Evolutionary conservation across 2,888 invertebrate species (phyloP), one percentile per base, ranked within the genome.

Genomic region (Margaritifera margaritifera): DNA sequence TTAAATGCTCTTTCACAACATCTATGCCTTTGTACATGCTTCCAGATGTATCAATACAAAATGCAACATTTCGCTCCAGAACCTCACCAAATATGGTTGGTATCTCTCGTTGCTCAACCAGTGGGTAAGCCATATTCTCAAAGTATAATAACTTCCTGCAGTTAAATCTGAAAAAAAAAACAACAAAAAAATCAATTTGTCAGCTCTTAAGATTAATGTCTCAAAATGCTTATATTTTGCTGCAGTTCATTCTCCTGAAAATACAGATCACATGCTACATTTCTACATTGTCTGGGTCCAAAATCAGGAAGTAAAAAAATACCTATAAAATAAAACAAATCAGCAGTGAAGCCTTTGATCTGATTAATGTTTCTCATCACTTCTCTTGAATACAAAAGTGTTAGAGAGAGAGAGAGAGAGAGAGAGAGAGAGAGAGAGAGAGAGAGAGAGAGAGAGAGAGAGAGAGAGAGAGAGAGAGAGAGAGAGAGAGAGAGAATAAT

Each of bases 21-120:
- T 85, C 84, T n/a, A 90, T 76, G 19, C 79, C 75, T 62, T 75
- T 81, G 76, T 86, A 88, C 89, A 89, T 89, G 65, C 86, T 88
- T 0, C 89, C 90, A n/a, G 89, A 89, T 25, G 89, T 88, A 68
- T 90, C 89, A n/a, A 90, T 77, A 72, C 88, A 88, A 75, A 89
- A 89, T n/a, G 86, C 86, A 3, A 88, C 87, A 80, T 86, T 86
- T 22, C 80, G 81, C 72, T 89, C 89, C 15, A 79, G 67, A 0
- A 88, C 79, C 56, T 83, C 81, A 27, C 88, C 87, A 80, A 89
- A 88, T 59, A 89, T 81, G 62, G 84, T 88, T 65, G 86, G 86
- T 27, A 80, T 76, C 19, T 79, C 81, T 60, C 71, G 59, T 22
- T 74, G 77, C 27, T 74, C 77, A 22, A 77, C 52, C 24, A 77